Base-by-base conservation (phyloP, 2,797 vertebrate genomes). In the Taenioides sp. region DNA sequence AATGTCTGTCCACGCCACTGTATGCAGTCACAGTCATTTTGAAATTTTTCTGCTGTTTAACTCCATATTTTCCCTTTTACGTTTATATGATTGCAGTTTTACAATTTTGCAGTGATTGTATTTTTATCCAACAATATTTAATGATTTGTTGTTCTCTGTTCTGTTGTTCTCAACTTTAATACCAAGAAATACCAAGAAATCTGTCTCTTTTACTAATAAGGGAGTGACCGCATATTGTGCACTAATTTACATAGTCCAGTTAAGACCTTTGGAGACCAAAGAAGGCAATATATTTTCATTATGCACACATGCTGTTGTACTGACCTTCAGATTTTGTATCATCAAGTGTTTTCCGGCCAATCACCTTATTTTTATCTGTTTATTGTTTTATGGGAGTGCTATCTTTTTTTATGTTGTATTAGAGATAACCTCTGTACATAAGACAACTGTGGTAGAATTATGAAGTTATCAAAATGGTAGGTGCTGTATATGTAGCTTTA, bases 351-450 rank as follows among this genome's bases (percentile, higher is more conserved):
- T 0, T 0, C 71, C 43, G 60, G 22, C 59, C 58, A 40, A 18
- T 62, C 43, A 58, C n/a, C 28, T 23, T 11, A 10, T 58, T 55
- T 74, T 69, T 23, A 47, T 80, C 2, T 43, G 0, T 37, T 69
- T 76, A 9, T 54, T 74, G 49, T 77, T 81, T 80, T 58, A 76
- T 60, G 65, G 7, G 12, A 9, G 14, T 20, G 7, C 18, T 59
- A 27, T 28, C 57, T 28, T 12, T 58, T 31, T 28, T 34, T 9
- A 27, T 59, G 50, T 47, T 47, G 43, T 47, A n/a, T 25, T 16
- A 28, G 0, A 11, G 23, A 25, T 58, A 12, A 58, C 22, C 27
- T 25, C 22, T 58, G 5, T 2, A 23, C 12, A 12, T 3, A 14
- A 57, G 4, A 25, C 23, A 25, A 16, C 23, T 25, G 55, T 7